Evolutionary conservation across 2,113 vertebrate genomes (phyloP).

Genomic region (Ciconia maguari): DNA sequence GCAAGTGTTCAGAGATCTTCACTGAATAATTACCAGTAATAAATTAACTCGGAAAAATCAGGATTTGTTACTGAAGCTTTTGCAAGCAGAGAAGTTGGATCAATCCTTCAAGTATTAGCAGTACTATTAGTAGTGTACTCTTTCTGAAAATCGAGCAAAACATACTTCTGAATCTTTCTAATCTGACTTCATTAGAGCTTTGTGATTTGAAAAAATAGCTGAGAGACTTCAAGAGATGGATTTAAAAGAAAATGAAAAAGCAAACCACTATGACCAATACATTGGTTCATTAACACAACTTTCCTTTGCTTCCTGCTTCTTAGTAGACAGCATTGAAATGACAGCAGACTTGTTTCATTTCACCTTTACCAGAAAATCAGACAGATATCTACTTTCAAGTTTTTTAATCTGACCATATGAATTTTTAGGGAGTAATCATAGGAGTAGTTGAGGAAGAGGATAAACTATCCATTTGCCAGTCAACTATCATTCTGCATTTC

Average conservation of each 20-base stretch:
- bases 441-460: background rate
- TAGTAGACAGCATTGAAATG: background rate
- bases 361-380: background rate
- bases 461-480: background rate
- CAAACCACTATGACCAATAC: background rate
- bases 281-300: background rate
- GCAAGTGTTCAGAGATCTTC: background rate
- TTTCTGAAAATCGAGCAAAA: background rate
- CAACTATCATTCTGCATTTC: background rate
- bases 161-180: background rate
- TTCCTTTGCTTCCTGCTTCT: background rate
- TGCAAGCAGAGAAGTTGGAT: background rate
- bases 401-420: background rate
- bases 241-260: background rate
- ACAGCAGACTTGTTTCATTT: background rate
- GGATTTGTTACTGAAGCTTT: background rate
- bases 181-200: background rate
- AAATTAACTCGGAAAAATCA: background rate
- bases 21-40: background rate
- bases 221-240: background rate
- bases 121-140: background rate
- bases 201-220: background rate
- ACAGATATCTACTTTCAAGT: background rate
- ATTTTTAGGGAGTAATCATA: background rate
- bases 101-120: background rate